Percentiles rank a stretch among this genome's conserved stretches.
These are phyloP conservation scores for Carassius auratus DNA, from an alignment of 2,113 vertebrate species.

Conservation along the genomic window DNA sequence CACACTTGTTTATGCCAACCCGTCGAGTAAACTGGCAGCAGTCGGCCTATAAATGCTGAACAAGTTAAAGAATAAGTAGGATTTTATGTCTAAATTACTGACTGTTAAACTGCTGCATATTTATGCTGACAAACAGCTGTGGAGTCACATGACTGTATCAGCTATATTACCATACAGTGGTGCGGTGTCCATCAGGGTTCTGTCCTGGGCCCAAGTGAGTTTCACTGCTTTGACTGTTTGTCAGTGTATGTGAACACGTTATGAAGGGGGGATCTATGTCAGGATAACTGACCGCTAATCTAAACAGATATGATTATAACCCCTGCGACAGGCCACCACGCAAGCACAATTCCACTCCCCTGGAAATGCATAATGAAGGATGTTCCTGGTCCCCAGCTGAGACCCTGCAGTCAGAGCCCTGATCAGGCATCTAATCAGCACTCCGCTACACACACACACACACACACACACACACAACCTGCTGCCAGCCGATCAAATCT, in stretches of 20 bases:
- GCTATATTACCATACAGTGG: constrained; percentile 62
- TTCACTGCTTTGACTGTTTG: constrained; percentile 45
- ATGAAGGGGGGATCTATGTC: constrained; percentile 62
- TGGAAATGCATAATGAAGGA: constrained; percentile 79
- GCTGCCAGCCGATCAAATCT: constrained; percentile 71
- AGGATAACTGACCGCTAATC: constrained; percentile 75
- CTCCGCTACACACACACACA: constrained; percentile 67
- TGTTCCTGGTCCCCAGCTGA: constrained; percentile 79
- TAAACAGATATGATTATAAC: constrained; percentile 80
- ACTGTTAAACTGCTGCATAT: not conserved
- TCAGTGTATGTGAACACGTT: constrained; percentile 71
- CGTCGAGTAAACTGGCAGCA: constrained; percentile 26
- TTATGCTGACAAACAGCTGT: constrained; percentile 9
- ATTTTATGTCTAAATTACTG: not conserved
- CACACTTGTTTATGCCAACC: not conserved
- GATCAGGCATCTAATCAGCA: constrained; percentile 81
- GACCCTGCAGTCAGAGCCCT: constrained; percentile 74
- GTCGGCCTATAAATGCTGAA: not conserved
- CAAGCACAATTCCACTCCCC: constrained; percentile 69
- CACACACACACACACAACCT: constrained; percentile 40
- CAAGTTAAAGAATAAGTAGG: constrained; percentile 16
- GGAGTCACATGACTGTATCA: constrained; percentile 53
- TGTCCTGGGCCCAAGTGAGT: not conserved
- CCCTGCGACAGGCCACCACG: constrained; percentile 71
- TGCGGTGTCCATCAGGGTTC: constrained; percentile 5